These are phyloP conservation scores for Parauchenoglanis punctatus DNA, from an alignment of 2,797 vertebrate genomes.

Conservation along the genomic window DNA sequence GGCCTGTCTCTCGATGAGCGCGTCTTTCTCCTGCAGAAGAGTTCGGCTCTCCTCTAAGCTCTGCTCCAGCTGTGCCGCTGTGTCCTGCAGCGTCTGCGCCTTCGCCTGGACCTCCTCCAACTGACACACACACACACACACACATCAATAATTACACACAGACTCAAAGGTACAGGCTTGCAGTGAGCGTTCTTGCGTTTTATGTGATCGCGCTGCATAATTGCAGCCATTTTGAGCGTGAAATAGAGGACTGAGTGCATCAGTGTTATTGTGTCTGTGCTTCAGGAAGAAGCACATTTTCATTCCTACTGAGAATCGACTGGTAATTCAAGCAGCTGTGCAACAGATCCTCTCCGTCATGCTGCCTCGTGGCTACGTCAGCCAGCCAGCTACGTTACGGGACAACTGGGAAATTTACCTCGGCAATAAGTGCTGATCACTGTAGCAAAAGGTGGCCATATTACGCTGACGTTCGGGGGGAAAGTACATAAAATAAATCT, in stretches of 20 bases:
- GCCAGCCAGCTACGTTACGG: neutral
- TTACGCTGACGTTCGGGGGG: neutral
- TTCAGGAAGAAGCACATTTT: neutral
- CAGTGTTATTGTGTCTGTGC: neutral
- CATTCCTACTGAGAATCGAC: neutral
- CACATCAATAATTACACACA: neutral
- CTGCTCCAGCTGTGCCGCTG: constrained; percentile 79
- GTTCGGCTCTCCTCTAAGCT: constrained; percentile 73
- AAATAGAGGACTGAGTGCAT: neutral
- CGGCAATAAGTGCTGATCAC: neutral
- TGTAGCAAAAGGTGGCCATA: neutral
- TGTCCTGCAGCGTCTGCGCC: constrained; percentile 75
- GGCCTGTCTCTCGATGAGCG: constrained; percentile 80
- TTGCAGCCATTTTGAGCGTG: neutral
- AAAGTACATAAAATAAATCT: neutral
- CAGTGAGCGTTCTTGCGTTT: neutral
- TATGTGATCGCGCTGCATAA: neutral
- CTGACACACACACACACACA: constrained; percentile 54
- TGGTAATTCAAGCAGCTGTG: neutral
- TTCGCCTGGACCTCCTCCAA: constrained; percentile 76
- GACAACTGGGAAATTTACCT: neutral
- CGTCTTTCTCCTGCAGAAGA: constrained; percentile 78
- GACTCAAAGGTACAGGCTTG: neutral
- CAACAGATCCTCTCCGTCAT: neutral
- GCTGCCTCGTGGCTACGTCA: neutral